These are phyloP conservation scores for Raja brachyura DNA, from an alignment of 2,113 vertebrate species.

Conservation along the genomic window DNA sequence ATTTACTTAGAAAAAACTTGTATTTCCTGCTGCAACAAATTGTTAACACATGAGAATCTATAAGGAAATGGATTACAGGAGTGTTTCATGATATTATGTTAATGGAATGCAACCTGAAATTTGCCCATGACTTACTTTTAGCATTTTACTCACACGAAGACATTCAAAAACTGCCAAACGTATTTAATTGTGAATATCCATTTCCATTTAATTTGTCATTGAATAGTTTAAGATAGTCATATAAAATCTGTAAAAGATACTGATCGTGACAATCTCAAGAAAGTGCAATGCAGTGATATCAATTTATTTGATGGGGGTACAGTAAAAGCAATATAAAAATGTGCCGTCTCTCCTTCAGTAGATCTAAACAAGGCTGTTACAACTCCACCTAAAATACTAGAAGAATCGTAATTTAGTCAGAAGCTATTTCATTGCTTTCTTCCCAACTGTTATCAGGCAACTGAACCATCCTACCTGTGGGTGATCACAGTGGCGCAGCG, in stretches of 20 bases:
- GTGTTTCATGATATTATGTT: not conserved
- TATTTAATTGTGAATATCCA: not conserved
- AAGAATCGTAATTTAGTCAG: not conserved
- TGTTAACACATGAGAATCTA: not conserved
- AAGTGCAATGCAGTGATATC: not conserved
- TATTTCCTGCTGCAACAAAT: not conserved
- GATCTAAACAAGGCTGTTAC: not conserved
- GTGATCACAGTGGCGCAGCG: no score
- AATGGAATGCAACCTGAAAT: not conserved
- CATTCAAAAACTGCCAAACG: not conserved
- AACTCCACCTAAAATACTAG: not conserved
- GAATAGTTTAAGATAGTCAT: not conserved
- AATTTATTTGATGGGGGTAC: not conserved
- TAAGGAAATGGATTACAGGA: not conserved
- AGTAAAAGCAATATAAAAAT: not conserved
- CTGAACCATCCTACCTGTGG: no score
- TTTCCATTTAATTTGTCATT: not conserved
- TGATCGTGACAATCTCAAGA: not conserved
- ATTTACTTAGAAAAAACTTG: not conserved
- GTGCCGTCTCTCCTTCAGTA: not conserved
- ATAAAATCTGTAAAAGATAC: not conserved
- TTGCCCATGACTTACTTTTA: not conserved
- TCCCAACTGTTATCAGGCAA: no score
- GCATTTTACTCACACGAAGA: not conserved
- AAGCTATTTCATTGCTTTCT: not conserved